phyloP scores from a whole-genome alignment of 1,140 invertebrate species.

The Drosophila carrolli region DNA sequence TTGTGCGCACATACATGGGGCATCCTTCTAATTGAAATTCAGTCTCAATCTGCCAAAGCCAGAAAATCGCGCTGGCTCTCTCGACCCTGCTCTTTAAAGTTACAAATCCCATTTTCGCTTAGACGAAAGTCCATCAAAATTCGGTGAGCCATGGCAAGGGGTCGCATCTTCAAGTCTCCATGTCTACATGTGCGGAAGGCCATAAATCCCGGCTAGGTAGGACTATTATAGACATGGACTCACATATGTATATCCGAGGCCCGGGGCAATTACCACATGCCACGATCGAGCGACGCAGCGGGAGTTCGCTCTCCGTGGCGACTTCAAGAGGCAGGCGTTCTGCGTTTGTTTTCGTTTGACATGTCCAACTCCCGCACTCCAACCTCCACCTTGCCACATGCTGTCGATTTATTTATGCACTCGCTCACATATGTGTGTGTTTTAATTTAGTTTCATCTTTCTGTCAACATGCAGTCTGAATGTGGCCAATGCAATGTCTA shows the following conservation, averaged over 20 bases:
- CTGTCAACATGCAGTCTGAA: constrained; percentile 29
- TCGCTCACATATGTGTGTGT: constrained; percentile 10
- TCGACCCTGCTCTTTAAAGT: constrained; percentile 17
- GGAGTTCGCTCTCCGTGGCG: constrained; percentile 64
- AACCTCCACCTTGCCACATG: constrained; percentile 64
- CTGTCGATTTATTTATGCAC: constrained; percentile 69
- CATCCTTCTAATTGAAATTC: constrained; percentile 72
- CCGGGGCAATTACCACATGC: constrained; percentile 79
- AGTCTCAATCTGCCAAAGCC: constrained; percentile 40
- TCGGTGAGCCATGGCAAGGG: constrained; percentile 58
- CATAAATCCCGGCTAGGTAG: constrained; percentile 58
- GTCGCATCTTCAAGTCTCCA: constrained; percentile 25
- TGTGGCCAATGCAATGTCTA: constrained; percentile 42
- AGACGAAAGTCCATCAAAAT: constrained; percentile 22
- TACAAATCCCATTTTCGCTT: constrained; percentile 9
- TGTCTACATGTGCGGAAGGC: constrained; percentile 39
- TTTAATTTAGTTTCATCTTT: constrained; percentile 48
- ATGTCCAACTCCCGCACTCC: not conserved
- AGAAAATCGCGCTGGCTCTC: constrained; percentile 3
- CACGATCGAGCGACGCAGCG: constrained; percentile 68
- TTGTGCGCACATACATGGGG: constrained; percentile 7
- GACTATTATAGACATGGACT: constrained; percentile 10
- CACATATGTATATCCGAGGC: not conserved
- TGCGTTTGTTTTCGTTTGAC: constrained; percentile 53
- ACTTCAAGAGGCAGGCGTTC: constrained; percentile 57